A percentile compares a stretch with the other conserved stretches of the same genome.
phyloP scores from a whole-genome alignment of 2,797 vertebrate genomes.

The Hypotaenidia philippensis region DNA sequence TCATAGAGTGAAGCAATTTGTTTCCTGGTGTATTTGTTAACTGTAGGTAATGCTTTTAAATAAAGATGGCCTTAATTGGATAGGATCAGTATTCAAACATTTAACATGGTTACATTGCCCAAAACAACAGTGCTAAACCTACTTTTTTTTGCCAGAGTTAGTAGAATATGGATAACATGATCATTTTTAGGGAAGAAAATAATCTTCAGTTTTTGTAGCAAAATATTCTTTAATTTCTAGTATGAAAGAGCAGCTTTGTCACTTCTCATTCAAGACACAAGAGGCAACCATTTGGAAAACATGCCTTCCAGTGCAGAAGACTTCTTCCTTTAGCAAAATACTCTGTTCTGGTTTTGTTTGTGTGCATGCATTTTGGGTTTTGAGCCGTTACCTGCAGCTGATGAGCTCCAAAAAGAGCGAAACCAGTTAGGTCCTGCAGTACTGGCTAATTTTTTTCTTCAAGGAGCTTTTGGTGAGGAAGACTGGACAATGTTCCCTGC shows the following conservation, averaged over 20 bases:
- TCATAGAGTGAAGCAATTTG: neutral
- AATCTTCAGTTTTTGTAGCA: neutral
- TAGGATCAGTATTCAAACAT: neutral
- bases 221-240: neutral
- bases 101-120: neutral
- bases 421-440: slow-evolving; percentile 83
- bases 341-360: neutral
- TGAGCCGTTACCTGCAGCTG: slow-evolving; percentile 84
- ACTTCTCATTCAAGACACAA: neutral
- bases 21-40: neutral
- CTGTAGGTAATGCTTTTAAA: neutral
- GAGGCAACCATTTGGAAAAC: neutral
- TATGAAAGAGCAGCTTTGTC: neutral
- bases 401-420: slow-evolving; percentile 86
- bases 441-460: slow-evolving; percentile 62
- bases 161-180: neutral
- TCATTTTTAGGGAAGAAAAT: neutral
- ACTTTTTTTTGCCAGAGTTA: neutral
- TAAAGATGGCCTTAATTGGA: neutral
- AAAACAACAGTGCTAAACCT: neutral
- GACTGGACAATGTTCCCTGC: neutral
- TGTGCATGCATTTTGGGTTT: neutral
- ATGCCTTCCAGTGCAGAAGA: neutral
- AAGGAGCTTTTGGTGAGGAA: neutral
- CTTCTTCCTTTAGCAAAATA: neutral